Evolutionary conservation across 2,113 vertebrate genomes (phyloP).

Genomic region (Boulengerochromis microlepis): DNA sequence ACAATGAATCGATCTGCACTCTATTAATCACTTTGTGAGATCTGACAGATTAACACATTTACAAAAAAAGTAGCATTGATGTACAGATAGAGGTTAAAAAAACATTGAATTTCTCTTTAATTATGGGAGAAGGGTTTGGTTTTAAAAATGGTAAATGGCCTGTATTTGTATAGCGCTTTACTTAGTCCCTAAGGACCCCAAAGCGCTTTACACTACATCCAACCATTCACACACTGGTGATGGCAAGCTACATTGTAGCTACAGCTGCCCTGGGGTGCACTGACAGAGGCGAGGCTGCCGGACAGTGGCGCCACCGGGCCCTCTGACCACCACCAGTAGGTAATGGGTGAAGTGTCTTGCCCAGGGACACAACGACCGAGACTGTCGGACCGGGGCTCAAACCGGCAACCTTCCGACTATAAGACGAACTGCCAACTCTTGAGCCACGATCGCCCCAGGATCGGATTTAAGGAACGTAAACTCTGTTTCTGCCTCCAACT

Average conservation of each 20-base stretch:
- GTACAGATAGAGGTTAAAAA: neutral
- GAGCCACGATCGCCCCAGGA: rapidly evolving
- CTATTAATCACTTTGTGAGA: neutral
- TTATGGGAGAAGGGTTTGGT: neutral
- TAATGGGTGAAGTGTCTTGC: neutral
- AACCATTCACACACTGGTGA: rapidly evolving
- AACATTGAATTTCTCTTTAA: neutral
- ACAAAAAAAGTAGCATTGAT: neutral
- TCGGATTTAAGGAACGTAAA: rapidly evolving
- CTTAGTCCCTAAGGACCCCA: neutral
- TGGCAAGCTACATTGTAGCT: neutral
- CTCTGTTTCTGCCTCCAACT: neutral
- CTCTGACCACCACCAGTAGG: neutral
- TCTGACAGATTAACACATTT: neutral
- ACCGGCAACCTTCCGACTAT: rapidly evolving
- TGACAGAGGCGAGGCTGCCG: rapidly evolving
- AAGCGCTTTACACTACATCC: neutral
- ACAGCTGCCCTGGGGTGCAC: neutral
- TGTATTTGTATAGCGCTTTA: neutral
- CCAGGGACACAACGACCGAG: neutral
- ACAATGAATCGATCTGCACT: rapidly evolving
- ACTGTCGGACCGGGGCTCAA: rapidly evolving
- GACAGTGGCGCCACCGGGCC: rapidly evolving
- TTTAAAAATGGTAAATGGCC: neutral
- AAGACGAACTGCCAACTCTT: neutral